phyloP scores from a whole-genome alignment of 2,113 vertebrate species.

The Neoarius graeffei region DNA sequence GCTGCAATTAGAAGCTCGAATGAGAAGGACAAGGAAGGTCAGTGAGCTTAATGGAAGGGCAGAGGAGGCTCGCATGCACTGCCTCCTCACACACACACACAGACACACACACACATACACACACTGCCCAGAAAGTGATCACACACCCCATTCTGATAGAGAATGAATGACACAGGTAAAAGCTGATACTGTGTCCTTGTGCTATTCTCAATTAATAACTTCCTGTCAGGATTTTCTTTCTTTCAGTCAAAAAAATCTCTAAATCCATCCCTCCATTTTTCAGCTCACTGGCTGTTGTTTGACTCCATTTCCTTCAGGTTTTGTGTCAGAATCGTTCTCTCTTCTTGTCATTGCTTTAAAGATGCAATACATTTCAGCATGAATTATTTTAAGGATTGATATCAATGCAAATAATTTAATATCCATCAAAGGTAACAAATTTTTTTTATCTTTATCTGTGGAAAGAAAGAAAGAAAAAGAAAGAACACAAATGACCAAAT shows the following conservation, averaged over 20 bases:
- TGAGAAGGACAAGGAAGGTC: conserved; percentile 39
- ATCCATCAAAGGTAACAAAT: neutral
- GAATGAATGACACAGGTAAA: neutral
- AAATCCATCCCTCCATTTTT: neutral
- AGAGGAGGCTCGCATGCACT: neutral
- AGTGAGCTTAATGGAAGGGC: conserved; percentile 38
- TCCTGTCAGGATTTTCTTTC: neutral
- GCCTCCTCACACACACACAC: neutral
- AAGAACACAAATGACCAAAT: neutral
- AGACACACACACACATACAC: neutral
- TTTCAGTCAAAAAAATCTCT: neutral
- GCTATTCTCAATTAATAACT: neutral
- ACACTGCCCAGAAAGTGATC: neutral
- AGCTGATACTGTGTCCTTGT: neutral
- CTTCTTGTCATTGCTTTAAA: neutral
- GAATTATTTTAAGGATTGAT: neutral
- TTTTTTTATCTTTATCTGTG: neutral
- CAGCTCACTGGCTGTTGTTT: neutral
- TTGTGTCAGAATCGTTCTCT: neutral
- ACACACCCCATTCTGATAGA: neutral
- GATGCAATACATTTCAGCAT: neutral
- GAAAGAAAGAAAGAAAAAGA: neutral
- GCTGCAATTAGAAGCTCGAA: conserved; percentile 32
- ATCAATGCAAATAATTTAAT: neutral
- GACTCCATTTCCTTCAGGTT: neutral